phyloP scores from a whole-genome alignment of 2,888 invertebrate genomes.

The Pachycephus smyrnensis region DNA sequence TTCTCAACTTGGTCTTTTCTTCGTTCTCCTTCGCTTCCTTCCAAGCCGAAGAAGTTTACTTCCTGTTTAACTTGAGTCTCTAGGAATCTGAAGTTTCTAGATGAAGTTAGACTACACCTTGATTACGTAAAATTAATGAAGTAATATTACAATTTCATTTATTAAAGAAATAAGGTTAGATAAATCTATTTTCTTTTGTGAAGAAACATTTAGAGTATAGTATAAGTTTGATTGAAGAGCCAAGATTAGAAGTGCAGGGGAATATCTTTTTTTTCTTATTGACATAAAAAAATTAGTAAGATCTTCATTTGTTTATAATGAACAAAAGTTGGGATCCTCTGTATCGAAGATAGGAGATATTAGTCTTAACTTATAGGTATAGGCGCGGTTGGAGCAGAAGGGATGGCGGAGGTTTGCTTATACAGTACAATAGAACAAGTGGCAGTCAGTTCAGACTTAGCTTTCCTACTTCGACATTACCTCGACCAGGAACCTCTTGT shows the following conservation, averaged over 20 bases:
- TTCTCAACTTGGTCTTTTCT: constrained; percentile 14
- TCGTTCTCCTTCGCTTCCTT: not conserved
- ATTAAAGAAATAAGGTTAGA: not conserved
- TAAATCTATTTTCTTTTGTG: not conserved
- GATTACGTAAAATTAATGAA: not conserved
- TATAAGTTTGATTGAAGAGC: not conserved
- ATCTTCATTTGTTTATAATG: not conserved
- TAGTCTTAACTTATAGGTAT: constrained; percentile 36
- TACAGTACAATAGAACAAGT: constrained; percentile 34
- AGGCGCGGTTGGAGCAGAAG: constrained; percentile 43
- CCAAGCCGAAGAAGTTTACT: not conserved
- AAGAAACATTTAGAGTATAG: not conserved
- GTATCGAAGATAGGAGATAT: constrained; percentile 32
- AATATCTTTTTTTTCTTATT: not conserved
- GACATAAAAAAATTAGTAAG: not conserved
- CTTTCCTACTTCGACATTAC: constrained; percentile 4
- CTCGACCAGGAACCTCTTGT: not conserved
- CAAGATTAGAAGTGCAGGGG: not conserved
- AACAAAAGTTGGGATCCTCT: constrained; percentile 26
- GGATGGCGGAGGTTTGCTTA: constrained; percentile 28
- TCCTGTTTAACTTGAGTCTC: not conserved
- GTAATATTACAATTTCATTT: not conserved
- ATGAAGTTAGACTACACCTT: not conserved
- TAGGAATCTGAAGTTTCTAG: not conserved
- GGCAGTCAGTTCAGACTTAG: constrained; percentile 34